These are phyloP conservation scores for Drosophila athabasca DNA, from an alignment of 1,140 invertebrate genomes.

Conservation along the genomic window DNA sequence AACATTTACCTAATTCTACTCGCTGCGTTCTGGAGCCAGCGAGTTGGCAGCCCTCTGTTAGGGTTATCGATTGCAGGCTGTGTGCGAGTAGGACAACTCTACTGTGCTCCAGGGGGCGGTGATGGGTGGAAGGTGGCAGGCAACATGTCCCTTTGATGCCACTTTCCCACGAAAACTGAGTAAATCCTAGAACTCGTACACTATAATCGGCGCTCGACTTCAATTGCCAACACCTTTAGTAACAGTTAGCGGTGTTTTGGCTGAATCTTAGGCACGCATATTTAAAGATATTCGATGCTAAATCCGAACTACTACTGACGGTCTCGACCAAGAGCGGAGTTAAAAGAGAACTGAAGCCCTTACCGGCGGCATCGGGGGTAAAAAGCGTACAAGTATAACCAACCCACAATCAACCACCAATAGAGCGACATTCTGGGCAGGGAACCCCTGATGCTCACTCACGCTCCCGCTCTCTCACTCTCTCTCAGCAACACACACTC, in stretches of 20 bases:
- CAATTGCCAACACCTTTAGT: too few relatives aligned
- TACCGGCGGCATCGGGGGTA: conserved; percentile 39
- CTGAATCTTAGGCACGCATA: too few relatives aligned
- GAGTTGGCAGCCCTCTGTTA: conserved; percentile 64
- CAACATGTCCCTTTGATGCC: too few relatives aligned
- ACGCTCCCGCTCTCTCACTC: not conserved
- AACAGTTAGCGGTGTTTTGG: too few relatives aligned
- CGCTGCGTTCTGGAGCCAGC: conserved; percentile 8
- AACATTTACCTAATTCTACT: conserved; percentile 33
- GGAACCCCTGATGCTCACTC: too few relatives aligned
- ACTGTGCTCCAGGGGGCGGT: conserved; percentile 26
- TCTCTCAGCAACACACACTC: not conserved
- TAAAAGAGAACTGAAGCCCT: conserved; percentile 39
- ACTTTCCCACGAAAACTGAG: too few relatives aligned
- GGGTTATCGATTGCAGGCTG: conserved; percentile 61
- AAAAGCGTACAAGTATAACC: conserved; percentile 11
- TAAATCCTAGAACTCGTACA: too few relatives aligned
- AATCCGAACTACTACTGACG: too few relatives aligned
- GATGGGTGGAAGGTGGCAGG: not conserved
- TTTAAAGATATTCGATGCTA: too few relatives aligned
- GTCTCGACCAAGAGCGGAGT: conserved; percentile 14
- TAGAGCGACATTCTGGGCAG: not conserved
- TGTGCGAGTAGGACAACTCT: conserved; percentile 39
- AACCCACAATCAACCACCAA: conserved; percentile 38
- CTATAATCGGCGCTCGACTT: too few relatives aligned